These are phyloP conservation scores for Polylopha cassiicola DNA, from an alignment of 2,888 invertebrate species.

Conservation along the genomic window DNA sequence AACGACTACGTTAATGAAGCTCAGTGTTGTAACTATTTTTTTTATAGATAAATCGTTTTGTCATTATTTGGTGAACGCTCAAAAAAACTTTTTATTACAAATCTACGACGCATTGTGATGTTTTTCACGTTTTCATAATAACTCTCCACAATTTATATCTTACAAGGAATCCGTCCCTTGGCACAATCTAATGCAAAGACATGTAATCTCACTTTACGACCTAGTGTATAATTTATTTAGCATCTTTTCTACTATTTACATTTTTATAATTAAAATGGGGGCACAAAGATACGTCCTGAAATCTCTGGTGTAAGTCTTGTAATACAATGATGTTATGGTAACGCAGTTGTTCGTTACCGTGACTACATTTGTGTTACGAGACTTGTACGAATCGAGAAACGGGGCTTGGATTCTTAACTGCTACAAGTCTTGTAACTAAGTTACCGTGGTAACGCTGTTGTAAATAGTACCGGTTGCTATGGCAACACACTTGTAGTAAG, in stretches of 20 bases:
- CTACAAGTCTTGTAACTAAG: too few species aligned
- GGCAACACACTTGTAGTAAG: too few species aligned
- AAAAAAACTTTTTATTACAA: constrained; percentile 13
- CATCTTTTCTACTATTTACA: constrained; percentile 39
- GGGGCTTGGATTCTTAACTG: too few species aligned
- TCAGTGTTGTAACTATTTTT: constrained; percentile 13
- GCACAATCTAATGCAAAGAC: constrained; percentile 51
- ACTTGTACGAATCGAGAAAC: too few species aligned
- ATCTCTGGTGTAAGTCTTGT: too few species aligned
- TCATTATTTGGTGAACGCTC: constrained; percentile 16
- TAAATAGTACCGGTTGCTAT: too few species aligned
- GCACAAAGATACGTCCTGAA: constrained; percentile 16
- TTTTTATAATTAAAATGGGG: constrained; percentile 14
- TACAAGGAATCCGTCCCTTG: constrained; percentile 59
- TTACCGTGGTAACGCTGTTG: too few species aligned
- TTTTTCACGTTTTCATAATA: constrained; percentile 6
- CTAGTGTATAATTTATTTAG: constrained; percentile 41
- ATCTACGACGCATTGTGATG: constrained; percentile 12
- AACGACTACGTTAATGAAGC: constrained; percentile 7
- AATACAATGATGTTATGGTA: too few species aligned
- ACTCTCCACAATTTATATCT: constrained; percentile 31
- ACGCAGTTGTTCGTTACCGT: too few species aligned
- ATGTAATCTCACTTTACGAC: constrained; percentile 52
- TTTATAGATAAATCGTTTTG: constrained; percentile 10
- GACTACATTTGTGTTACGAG: too few species aligned